phyloP scores from a whole-genome alignment of 2,113 vertebrate genomes.

The Xiphophorus maculatus region DNA sequence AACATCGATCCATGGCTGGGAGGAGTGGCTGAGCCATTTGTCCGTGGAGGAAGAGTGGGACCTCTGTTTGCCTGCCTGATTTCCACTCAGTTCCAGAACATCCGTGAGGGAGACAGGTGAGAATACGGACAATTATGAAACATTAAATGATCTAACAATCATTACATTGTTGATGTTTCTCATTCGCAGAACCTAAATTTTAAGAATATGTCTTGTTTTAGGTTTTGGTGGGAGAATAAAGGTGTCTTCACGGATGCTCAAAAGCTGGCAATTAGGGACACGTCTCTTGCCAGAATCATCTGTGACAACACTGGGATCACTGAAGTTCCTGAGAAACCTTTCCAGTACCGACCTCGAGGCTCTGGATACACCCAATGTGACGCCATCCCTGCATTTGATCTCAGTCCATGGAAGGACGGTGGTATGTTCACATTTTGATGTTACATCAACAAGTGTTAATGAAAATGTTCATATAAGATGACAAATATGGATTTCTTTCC shows the following conservation, averaged over 20 bases:
- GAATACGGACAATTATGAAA: not conserved
- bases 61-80: slow-evolving; percentile 80
- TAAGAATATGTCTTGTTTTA: slow-evolving; percentile 36
- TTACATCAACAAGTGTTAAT: not conserved
- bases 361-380: slow-evolving; percentile 55
- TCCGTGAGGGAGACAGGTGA: slow-evolving; percentile 71
- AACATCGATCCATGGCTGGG: slow-evolving; percentile 80
- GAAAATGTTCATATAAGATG: no score
- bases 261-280: slow-evolving; percentile 34
- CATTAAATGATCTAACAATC: not conserved
- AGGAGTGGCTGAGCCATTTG: slow-evolving; percentile 75
- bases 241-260: slow-evolving; percentile 75
- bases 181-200: not conserved
- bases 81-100: slow-evolving; percentile 63
- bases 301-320: slow-evolving; percentile 81
- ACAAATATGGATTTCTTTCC: no score
- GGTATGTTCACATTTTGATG: slow-evolving; percentile 39
- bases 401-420: slow-evolving; percentile 73
- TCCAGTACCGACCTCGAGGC: slow-evolving; percentile 53
- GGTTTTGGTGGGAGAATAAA: slow-evolving; percentile 79
- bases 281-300: slow-evolving; percentile 74
- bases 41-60: slow-evolving; percentile 78
- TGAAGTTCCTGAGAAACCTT: slow-evolving; percentile 67
- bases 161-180: not conserved
- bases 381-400: slow-evolving; percentile 63